These are phyloP conservation scores for Drosophila teissieri DNA, from an alignment of 1,140 invertebrate species.

Conservation along the genomic window DNA sequence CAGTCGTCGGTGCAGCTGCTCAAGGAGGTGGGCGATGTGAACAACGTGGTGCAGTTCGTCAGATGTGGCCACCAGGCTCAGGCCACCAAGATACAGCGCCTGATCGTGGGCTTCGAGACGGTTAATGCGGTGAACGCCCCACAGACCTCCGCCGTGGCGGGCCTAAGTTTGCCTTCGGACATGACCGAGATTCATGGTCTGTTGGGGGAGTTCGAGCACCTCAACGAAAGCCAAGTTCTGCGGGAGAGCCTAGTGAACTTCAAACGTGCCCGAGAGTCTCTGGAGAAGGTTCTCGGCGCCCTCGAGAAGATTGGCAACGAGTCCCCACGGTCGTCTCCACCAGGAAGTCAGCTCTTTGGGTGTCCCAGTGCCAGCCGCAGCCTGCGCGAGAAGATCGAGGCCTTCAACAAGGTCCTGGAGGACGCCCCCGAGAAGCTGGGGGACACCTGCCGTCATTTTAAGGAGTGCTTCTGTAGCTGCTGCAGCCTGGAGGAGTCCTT, in stretches of 20 bases:
- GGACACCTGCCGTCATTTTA: conserved; percentile 40
- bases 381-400: conserved; percentile 56
- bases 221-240: conserved; percentile 58
- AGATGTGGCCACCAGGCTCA: conserved; percentile 4
- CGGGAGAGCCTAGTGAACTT: conserved; percentile 52
- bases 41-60: conserved; percentile 18
- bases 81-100: conserved; percentile 49
- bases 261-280: conserved; percentile 60
- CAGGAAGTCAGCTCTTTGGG: conserved; percentile 3
- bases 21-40: conserved; percentile 56
- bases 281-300: conserved; percentile 46
- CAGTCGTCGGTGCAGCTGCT: conserved; percentile 54
- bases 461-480: conserved; percentile 48
- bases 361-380: conserved; percentile 32
- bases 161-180: conserved; percentile 15
- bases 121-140: conserved; percentile 2
- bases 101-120: conserved; percentile 65
- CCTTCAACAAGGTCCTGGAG: conserved; percentile 53
- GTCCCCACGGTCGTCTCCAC: background rate
- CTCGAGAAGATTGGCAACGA: conserved; percentile 19
- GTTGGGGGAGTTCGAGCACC: conserved; percentile 52
- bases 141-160: background rate
- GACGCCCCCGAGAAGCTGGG: conserved; percentile 1
- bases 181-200: conserved; percentile 31
- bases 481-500: conserved; percentile 2